phyloP scores from a whole-genome alignment of 2,113 vertebrate genomes.

The Paracanthobrama guichenoti region DNA sequence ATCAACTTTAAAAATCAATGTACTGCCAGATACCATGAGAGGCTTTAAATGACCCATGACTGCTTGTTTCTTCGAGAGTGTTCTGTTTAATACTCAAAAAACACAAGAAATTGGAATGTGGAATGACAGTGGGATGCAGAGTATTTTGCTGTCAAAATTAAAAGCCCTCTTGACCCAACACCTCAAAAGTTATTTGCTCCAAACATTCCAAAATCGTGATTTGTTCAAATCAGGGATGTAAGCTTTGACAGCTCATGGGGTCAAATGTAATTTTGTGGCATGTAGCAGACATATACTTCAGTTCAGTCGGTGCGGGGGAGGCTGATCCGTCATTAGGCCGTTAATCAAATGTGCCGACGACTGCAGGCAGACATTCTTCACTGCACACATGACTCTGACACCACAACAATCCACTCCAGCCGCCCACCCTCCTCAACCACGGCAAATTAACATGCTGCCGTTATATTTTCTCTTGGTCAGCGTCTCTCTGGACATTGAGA shows the following conservation, averaged over 20 bases:
- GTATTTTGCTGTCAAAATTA: constrained; percentile 3
- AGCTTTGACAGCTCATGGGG: constrained; percentile 62
- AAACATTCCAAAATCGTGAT: constrained; percentile 38
- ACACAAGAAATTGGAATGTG: too few species aligned
- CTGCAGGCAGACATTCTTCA: constrained; percentile 45
- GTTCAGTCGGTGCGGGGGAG: constrained; percentile 54
- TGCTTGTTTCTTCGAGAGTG: constrained; percentile 17
- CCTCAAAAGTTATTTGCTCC: constrained; percentile 43
- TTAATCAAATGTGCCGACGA: constrained; percentile 45
- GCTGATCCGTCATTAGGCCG: constrained; percentile 58
- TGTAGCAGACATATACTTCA: constrained; percentile 61
- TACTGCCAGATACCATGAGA: constrained; percentile 41
- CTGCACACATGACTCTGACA: constrained; percentile 46
- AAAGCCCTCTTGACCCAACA: constrained; percentile 30
- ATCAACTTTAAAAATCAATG: constrained; percentile 44
- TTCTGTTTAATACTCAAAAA: neutral
- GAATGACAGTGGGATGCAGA: constrained; percentile 15
- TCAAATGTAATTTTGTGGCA: constrained; percentile 62
- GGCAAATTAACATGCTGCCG: constrained; percentile 7
- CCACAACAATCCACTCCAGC: constrained; percentile 37
- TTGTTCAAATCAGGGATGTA: constrained; percentile 48
- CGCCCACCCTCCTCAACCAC: constrained; percentile 23
- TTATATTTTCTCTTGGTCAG: neutral
- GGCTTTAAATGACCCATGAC: constrained; percentile 44
- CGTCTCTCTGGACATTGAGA: neutral